phyloP scores from a whole-genome alignment of 2,113 vertebrate species.

The Pseudopodoces humilis region DNA sequence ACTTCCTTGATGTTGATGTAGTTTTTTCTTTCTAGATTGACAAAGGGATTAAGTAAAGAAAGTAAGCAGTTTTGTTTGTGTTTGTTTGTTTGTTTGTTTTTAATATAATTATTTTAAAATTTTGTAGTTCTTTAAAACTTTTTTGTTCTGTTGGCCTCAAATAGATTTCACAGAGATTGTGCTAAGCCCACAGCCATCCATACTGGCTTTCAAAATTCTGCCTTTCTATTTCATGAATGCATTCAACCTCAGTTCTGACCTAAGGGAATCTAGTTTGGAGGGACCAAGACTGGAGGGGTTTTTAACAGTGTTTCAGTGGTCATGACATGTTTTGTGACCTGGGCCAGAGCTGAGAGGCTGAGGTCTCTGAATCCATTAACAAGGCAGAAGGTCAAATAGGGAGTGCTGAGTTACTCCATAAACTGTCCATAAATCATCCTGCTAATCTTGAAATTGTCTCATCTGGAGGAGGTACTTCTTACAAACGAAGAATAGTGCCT shows the following conservation, averaged over 20 bases:
- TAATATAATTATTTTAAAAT: background rate
- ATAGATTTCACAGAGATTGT: background rate
- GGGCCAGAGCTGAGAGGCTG: background rate
- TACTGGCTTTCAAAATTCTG: background rate
- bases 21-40: background rate
- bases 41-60: background rate
- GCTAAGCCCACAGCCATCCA: background rate
- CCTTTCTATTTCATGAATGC: background rate
- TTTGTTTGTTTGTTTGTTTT: rapidly evolving
- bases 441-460: background rate
- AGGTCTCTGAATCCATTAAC: background rate
- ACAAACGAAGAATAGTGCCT: background rate
- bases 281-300: background rate
- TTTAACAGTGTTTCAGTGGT: background rate
- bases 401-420: background rate
- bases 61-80: background rate
- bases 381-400: background rate
- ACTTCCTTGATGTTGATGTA: background rate
- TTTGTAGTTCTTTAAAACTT: background rate
- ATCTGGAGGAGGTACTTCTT: background rate
- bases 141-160: background rate
- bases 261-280: background rate
- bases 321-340: background rate
- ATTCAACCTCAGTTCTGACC: background rate
- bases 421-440: background rate